Base-by-base conservation (phyloP, 2,797 vertebrate species). In the Falco berigora region DNA sequence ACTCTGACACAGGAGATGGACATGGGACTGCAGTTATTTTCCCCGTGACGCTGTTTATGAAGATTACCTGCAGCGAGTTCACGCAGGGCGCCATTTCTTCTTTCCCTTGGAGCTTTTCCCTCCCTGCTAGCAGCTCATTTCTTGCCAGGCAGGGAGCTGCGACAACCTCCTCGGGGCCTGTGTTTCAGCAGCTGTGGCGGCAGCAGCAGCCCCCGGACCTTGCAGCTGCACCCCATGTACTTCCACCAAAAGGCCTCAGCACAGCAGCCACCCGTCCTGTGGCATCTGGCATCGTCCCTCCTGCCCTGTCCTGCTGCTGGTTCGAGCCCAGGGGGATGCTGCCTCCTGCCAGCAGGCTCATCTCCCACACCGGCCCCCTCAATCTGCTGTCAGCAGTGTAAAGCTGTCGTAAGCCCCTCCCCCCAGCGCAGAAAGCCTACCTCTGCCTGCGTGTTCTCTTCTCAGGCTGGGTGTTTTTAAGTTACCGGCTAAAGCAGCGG, bases 391-490 rank as follows among this genome's bases (percentile, higher is more conserved):
- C 5, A 36, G 50, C 46, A 27, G 56, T 5, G 1, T 16, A 9
- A 30, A 50, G 21, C n/a, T 74, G 12, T 9, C 53, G 9, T n/a
- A 23, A 12, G 10, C 12, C 46, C 7, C 9, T 19, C n/a, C 49
- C 23, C 8, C 34, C 2, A 4, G 25, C 2, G 30, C 32, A 30
- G 8, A 44, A 32, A 61, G 52, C 91, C 64, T 55, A 47, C 56
- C 78, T 55, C 14, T 6, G 20, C 0, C 0, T 4, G 27, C 15
- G 3, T 0, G 0, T 22, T 28, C 44, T 23, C 79, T 46, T 32
- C 88, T 23, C 34, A 9, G 15, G 23, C 8, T 2, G 1, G 0
- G 2, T 5, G 38, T 4, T 22, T 46, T 76, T 17, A 61, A 32
- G 44, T 28, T 18, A 53, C 2, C 52, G 38, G 50, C 62, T 84